Evolutionary conservation across 1,140 invertebrate genomes (phyloP), one percentile per base, ranked within the genome.

Genomic region (Onthophagus taurus): DNA sequence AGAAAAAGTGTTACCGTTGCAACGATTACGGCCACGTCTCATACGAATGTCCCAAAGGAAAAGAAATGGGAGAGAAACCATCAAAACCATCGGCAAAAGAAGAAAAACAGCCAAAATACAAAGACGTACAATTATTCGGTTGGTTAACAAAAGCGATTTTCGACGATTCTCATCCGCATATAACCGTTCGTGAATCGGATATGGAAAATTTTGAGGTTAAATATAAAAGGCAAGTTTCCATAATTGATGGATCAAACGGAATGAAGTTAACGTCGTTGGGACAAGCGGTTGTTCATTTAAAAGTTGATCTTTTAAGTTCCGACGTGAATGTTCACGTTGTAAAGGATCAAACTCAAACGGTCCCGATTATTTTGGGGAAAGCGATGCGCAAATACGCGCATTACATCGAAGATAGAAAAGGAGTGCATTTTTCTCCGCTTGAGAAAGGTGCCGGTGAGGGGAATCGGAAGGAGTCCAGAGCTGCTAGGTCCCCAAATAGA

Each of bases 311-410:
- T 21, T 33, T 30, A 9, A 20, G 29, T 18, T 29, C 46, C 12
- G 38, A 43, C 17, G 29, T 48, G n/a, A 16, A 16, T 17, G 13
- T 44, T 14, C 38, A 23, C n/a, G 21, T 48, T 24, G 41, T 48
- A 16, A 42, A 30, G 8, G 31, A 44, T 26, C 18, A 43, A 23
- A 12, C 44, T 26, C 46, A 48, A 31, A 34, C 16, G 21, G 38
- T 36, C n/a, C 34, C 46, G 3, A 26, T 48, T 12, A 13, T 48
- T 19, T 12, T 48, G 5, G 46, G 46, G 14, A 29, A 13, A 41
- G 38, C 16, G 2, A 13, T 21, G 17, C 5, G 17, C 6, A 41
- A 41, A 13, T 41, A 14, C 17, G 19, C 24, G 6, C 38, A 41
- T 41, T 26, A n/a, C 23, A 26, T 26, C n/a, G 6, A n/a, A 6